Base-by-base conservation (phyloP, 1,140 invertebrate genomes). In the Octopus bimaculoides region DNA sequence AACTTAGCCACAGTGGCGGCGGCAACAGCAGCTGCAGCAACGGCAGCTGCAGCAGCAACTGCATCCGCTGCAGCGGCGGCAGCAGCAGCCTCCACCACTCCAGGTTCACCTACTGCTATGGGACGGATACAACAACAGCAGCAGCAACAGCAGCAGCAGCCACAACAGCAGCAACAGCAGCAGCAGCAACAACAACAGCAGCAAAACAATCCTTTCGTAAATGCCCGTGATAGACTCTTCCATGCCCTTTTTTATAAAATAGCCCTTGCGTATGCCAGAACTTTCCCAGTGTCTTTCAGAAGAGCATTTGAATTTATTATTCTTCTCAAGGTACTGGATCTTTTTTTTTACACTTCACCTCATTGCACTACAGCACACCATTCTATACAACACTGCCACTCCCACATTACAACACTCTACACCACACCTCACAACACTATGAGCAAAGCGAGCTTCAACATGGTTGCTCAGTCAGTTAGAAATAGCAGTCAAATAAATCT, bases 161-260 rank as follows among this genome's bases (percentile, higher is more conserved):
- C 26, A 41, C 26, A 41, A 41, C 26, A 41, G 2, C 26, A 41
- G 26, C 26, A 41, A 41, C 26, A 41, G 26, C 26, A 41, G 26
- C 26, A 41, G 26, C 26, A 41, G 26, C 41, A 76, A 41, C 74
- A 78, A 69, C 81, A 84, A 73, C 80, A 81, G 7, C 75, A 79
- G 9, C 81, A 82, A 14, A 26, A 54, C 54, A 89, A 89, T 78
- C 88, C 88, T 9, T 77, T 89, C n/a, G 77, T 89, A 6, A 89
- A 90, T 84, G 95, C 98, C 79, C 91, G 97, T 85, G 96, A 99
- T 87, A 93, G 97, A 83, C 91, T 98, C n/a, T 99, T 99, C 88
- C 96, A 98, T 90, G 96, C 96, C 53, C 91, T 99, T 81, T 98
- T 99, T 89, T 96, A 97, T 86, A 95, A 96, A 88, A 93, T 95